Evolutionary conservation across 2,888 invertebrate genomes (phyloP), one percentile per base, ranked within the genome.

Genomic region (Nomada hirtipes): DNA sequence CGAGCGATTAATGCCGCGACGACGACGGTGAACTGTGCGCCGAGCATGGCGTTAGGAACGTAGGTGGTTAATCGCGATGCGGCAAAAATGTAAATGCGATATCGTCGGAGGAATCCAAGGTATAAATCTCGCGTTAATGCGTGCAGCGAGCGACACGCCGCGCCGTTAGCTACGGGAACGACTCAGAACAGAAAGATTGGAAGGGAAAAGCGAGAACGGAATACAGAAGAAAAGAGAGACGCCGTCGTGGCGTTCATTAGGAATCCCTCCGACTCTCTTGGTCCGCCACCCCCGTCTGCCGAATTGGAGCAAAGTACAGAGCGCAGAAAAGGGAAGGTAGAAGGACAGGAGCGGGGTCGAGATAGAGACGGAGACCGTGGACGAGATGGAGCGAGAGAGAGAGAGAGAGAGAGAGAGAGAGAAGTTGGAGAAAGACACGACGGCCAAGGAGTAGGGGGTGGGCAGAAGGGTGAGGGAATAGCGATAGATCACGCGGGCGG

Each of bases 61-160:
- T 88, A 88, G 88, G 89, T 92, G 88, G 91, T 93, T 93, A 92
- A 93, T 92, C 92, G 92, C 91, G 92, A 93, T 92, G 92, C 92
- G 92, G 92, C 91, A 93, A 93, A 93, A 93, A 93, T 93, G 93
- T 92, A 93, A 93, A 93, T 93, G 92, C 91, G 92, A 92, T 91
- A 92, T 92, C 93, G 91, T 90, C 90, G 90, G 84, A 73, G 91
- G 89, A 93, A 91, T 91, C 89, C 88, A 86, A 82, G 90, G 90
- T 90, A 93, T 93, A 93, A 93, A 93, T 93, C 93, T 92, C 90
- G 90, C 89, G 93, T 93, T 93, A 93, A 93, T 93, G 93, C 89
- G 92, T 91, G 89, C 89, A 91, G 88, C 86, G 85, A 89, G 87
- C 86, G 88, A 89, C 89, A 89, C 88, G 81, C 79, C 84, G 89